phyloP scores from a whole-genome alignment of 2,797 vertebrate species.

The Amazona ochrocephala region DNA sequence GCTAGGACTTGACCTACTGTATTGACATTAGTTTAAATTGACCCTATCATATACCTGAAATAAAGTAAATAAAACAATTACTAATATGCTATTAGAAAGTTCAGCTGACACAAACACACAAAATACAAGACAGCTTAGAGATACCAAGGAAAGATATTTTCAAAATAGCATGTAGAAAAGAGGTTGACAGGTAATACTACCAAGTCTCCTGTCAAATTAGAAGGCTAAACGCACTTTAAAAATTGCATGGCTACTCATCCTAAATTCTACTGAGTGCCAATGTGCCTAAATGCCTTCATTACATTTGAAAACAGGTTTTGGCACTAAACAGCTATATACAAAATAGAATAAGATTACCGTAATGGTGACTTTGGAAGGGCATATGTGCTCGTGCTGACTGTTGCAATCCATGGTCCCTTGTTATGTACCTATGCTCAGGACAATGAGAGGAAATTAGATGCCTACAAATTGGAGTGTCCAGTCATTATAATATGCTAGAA shows the following conservation, averaged over 20 bases:
- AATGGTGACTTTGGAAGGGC: not conserved
- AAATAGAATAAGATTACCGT: not conserved
- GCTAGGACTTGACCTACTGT: not conserved
- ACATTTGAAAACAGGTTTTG: not conserved
- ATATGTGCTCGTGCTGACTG: rapidly evolving
- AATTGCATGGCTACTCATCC: not conserved
- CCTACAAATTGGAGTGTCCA: not conserved
- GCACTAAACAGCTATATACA: not conserved
- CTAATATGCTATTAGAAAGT: not conserved
- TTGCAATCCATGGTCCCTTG: not conserved
- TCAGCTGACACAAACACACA: not conserved
- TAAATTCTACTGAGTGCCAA: not conserved
- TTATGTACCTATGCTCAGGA: not conserved
- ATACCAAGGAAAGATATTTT: not conserved
- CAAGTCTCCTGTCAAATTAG: not conserved
- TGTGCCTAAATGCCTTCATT: not conserved
- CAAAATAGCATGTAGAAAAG: not conserved
- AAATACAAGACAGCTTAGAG: not conserved
- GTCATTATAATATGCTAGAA: not conserved
- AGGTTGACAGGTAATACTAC: not conserved
- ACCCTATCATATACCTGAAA: not conserved
- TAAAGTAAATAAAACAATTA: not conserved
- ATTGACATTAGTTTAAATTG: not conserved
- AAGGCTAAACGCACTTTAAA: not conserved
- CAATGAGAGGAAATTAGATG: not conserved